These are phyloP conservation scores for Sycophaga agraensis DNA, from an alignment of 1,140 invertebrate species.

Conservation along the genomic window DNA sequence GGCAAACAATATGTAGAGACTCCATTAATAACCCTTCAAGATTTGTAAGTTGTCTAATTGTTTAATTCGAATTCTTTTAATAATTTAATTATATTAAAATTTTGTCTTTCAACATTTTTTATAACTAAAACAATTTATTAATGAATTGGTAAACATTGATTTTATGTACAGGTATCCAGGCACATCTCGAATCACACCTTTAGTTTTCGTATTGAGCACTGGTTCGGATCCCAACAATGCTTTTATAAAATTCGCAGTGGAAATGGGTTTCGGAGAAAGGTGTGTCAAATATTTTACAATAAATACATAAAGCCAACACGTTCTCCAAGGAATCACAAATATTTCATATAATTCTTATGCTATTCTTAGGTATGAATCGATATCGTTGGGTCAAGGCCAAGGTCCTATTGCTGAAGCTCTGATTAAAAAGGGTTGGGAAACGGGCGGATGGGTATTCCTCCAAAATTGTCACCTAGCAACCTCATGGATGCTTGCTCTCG, in stretches of 20 bases:
- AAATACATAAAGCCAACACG: too few relatives aligned
- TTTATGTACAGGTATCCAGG: constrained; percentile 65
- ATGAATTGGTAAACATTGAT: too few relatives aligned
- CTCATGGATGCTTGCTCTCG: constrained; percentile 84
- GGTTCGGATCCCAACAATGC: constrained; percentile 87
- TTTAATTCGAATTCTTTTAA: too few relatives aligned
- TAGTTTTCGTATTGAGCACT: constrained; percentile 88
- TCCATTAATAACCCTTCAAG: constrained; percentile 64
- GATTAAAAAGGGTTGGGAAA: constrained; percentile 69
- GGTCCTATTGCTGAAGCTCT: constrained; percentile 80
- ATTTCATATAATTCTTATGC: background rate
- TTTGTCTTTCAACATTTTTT: background rate
- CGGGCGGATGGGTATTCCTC: constrained; percentile 83
- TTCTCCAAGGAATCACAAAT: too few relatives aligned
- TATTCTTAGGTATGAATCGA: constrained; percentile 64
- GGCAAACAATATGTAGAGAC: constrained; percentile 80
- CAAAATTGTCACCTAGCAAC: constrained; percentile 91
- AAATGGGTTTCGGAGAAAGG: constrained; percentile 74
- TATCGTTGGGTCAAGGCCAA: constrained; percentile 90
- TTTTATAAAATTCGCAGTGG: constrained; percentile 77
- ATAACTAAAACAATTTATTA: background rate
- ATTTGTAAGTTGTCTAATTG: constrained; percentile 61
- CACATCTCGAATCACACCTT: constrained; percentile 71
- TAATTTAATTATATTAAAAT: too few relatives aligned
- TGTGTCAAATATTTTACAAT: background rate